Conservation (phyloP, 1,140 invertebrate genomes). For the Diachasma alloeum region DNA sequence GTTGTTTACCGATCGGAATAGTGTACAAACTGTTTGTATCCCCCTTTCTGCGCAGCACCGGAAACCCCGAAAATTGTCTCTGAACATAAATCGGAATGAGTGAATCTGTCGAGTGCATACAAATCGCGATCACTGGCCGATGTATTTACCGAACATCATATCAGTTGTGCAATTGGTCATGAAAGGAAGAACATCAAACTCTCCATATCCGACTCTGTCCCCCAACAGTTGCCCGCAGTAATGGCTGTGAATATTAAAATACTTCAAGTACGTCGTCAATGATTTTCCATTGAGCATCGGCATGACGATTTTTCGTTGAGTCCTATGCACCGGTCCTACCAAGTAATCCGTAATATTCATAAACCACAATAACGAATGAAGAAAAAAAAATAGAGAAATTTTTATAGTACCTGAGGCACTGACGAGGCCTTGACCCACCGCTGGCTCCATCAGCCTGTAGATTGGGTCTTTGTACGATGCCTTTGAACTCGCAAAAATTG, state of each 20-base stretch:
- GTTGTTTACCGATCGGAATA: conserved; percentile 31
- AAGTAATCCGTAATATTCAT: conserved; percentile 20
- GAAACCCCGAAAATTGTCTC: conserved; percentile 36
- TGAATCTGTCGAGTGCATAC: not conserved
- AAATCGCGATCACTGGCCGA: not conserved
- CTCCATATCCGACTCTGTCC: conserved; percentile 23
- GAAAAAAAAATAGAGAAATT: no score
- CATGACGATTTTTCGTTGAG: conserved; percentile 54
- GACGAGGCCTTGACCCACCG: conserved; percentile 54
- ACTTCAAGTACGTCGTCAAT: conserved; percentile 46
- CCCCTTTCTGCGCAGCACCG: conserved; percentile 26
- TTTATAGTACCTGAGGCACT: conserved; percentile 53
- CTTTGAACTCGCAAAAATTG: conserved; percentile 49
- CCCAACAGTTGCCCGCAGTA: conserved; percentile 33
- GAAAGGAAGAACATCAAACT: conserved; percentile 49
- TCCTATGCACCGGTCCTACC: conserved; percentile 39
- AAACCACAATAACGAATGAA: no score
- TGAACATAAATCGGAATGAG: not conserved
- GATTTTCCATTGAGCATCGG: conserved; percentile 53
- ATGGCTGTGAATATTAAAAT: conserved; percentile 47
- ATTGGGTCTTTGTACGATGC: conserved; percentile 52
- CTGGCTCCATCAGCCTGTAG: conserved; percentile 56
- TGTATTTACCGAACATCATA: conserved; percentile 47
- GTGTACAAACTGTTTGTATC: conserved; percentile 32
- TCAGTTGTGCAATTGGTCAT: conserved; percentile 45